phyloP scores from a whole-genome alignment of 2,888 invertebrate species.

The Steinernema carpocapsae region DNA sequence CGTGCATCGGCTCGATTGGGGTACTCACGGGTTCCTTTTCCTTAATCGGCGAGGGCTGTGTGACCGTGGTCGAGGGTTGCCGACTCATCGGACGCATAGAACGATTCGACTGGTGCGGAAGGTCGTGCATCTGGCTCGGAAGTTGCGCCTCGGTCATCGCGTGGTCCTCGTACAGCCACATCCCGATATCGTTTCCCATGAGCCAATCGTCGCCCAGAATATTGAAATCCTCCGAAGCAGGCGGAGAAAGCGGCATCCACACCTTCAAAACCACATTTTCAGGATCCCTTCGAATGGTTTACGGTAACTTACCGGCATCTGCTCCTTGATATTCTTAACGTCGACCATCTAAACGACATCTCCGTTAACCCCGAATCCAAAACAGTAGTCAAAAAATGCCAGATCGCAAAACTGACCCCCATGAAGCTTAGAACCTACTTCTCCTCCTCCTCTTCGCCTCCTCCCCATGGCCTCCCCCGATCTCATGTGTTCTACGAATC shows the following conservation, averaged over 20 bases:
- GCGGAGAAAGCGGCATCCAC: conserved; percentile 97
- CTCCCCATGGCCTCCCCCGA: neutral
- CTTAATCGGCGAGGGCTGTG: neutral
- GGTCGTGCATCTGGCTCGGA: conserved; percentile 47
- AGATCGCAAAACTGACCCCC: conserved; percentile 16
- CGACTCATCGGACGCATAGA: neutral
- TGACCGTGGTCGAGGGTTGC: neutral
- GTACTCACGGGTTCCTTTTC: neutral
- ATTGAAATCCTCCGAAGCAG: conserved; percentile 78
- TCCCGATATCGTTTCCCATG: conserved; percentile 69
- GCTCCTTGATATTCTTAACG: neutral
- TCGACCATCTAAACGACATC: conserved; percentile 19
- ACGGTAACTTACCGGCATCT: conserved; percentile 22
- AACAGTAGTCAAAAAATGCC: neutral
- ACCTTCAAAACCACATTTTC: conserved; percentile 74
- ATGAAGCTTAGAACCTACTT: neutral
- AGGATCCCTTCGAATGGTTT: neutral
- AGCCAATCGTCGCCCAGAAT: conserved; percentile 23
- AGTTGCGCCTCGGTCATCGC: conserved; percentile 52
- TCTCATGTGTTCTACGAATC: neutral
- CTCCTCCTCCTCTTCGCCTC: neutral
- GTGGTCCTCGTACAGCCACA: conserved; percentile 78
- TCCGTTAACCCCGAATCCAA: conserved; percentile 11
- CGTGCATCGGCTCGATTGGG: neutral
- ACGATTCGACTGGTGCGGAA: conserved; percentile 34